Conservation (phyloP, 2,797 vertebrate species). For the Oryzias dopingdopingensis region DNA sequence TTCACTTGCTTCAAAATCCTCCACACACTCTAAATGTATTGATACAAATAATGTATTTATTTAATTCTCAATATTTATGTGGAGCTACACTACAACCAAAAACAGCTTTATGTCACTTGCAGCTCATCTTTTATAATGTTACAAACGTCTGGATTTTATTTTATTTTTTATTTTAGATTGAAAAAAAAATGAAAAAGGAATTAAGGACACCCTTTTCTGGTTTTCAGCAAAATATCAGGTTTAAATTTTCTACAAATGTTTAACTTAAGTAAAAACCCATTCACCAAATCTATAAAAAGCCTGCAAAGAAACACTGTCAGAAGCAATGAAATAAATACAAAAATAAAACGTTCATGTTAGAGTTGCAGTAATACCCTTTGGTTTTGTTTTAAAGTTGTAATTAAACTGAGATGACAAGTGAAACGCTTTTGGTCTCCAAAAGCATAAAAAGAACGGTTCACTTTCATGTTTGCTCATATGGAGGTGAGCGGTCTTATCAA, state of each 20-base stretch:
- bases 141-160: no score
- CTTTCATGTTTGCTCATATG: conserved; percentile 6
- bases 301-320: no score
- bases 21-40: neutral
- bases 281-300: no score
- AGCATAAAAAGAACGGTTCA: neutral
- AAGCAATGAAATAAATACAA: no score
- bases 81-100: neutral
- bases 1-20: neutral
- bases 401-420: neutral
- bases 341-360: no score
- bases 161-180: neutral
- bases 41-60: neutral
- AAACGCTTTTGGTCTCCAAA: neutral
- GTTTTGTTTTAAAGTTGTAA: neutral
- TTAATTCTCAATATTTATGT: neutral
- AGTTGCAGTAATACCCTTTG: neutral
- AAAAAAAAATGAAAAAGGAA: no score
- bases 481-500: conserved; percentile 13
- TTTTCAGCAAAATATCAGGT: no score
- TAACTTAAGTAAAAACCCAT: no score
- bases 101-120: neutral
- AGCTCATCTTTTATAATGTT: neutral
- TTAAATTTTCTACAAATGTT: no score
- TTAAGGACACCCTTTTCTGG: no score